Evolutionary conservation across 1,140 invertebrate species (phyloP).

Genomic region (Anastrepha ludens): DNA sequence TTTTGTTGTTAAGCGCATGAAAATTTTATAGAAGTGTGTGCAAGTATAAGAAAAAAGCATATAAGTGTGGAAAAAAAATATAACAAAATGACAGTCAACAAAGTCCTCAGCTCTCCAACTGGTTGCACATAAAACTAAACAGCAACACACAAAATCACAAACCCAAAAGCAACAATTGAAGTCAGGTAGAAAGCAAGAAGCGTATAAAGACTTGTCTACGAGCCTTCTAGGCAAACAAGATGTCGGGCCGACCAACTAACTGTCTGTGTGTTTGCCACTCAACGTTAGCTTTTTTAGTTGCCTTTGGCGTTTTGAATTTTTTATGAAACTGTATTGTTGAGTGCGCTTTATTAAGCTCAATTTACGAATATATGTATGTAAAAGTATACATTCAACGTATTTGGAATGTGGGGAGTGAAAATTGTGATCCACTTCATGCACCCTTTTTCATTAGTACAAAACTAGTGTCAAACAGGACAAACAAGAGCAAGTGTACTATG

Average conservation of each 20-base stretch:
- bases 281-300: background rate
- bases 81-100: background rate
- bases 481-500: too few relatives aligned
- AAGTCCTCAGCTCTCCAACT: background rate
- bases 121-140: background rate
- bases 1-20: background rate
- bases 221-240: background rate
- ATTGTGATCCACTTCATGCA: too few relatives aligned
- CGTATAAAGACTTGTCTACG: background rate
- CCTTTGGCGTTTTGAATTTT: background rate
- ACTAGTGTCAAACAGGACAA: too few relatives aligned
- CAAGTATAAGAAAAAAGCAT: background rate
- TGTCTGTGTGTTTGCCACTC: background rate
- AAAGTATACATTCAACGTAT: too few relatives aligned
- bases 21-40: background rate
- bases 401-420: too few relatives aligned
- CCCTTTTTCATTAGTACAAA: too few relatives aligned
- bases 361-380: background rate
- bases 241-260: background rate
- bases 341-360: slow-evolving; percentile 28
- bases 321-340: background rate
- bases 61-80: background rate
- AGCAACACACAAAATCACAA: background rate
- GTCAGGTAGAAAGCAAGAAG: background rate
- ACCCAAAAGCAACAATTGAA: background rate